A percentile compares a stretch with the other conserved stretches of the same genome.
These are phyloP conservation scores for Melolontha melolontha DNA, from an alignment of 2,888 invertebrate species.

Conservation along the genomic window DNA sequence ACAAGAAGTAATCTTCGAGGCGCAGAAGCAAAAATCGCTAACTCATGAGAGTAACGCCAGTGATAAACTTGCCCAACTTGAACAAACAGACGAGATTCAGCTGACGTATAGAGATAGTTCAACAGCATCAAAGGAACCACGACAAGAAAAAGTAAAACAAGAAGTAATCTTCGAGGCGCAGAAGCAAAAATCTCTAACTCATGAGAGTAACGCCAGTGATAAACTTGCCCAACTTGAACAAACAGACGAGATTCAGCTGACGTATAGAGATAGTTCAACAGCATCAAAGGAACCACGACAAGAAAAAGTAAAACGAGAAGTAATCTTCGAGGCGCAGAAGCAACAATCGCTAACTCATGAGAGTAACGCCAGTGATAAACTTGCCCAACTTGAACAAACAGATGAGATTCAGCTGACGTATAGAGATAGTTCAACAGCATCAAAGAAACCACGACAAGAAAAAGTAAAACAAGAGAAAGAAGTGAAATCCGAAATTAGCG, in stretches of 20 bases:
- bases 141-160: too few species aligned
- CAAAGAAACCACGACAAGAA: background rate
- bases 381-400: background rate
- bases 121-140: background rate
- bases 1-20: conserved; percentile 39
- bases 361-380: background rate
- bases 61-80: too few species aligned
- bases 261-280: background rate
- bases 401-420: background rate
- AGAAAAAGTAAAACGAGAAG: too few species aligned
- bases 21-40: conserved; percentile 2
- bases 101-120: background rate
- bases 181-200: background rate
- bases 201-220: background rate
- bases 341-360: background rate
- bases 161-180: conserved; percentile 37
- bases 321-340: conserved; percentile 29
- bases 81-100: background rate
- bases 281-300: background rate
- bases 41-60: background rate
- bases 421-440: background rate
- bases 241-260: background rate
- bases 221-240: background rate
- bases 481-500: background rate
- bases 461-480: background rate